phyloP scores from a whole-genome alignment of 2,888 invertebrate genomes.

The Clivina fossor region DNA sequence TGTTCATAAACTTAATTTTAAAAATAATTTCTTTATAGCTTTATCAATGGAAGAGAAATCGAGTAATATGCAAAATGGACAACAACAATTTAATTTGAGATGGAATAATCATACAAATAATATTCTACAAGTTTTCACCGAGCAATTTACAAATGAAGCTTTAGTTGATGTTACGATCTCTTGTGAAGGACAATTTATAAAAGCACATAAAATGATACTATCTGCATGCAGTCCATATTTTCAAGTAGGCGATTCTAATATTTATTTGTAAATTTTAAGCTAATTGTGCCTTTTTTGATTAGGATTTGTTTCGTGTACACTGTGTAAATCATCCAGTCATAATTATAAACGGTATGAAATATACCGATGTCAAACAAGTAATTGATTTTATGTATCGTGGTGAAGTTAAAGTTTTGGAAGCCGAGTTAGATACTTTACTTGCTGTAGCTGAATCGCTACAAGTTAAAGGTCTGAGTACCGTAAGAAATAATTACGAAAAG shows the following conservation, averaged over 20 bases:
- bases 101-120: slow-evolving; percentile 58
- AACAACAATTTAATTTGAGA: slow-evolving; percentile 53
- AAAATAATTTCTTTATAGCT: background rate
- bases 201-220: slow-evolving; percentile 56
- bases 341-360: slow-evolving; percentile 53
- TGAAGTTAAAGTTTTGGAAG: slow-evolving; percentile 55
- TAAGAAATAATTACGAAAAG: slow-evolving; percentile 47
- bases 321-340: slow-evolving; percentile 52
- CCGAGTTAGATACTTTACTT: slow-evolving; percentile 52
- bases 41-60: slow-evolving; percentile 28
- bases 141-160: slow-evolving; percentile 52
- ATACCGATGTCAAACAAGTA: slow-evolving; percentile 52
- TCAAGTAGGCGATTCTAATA: slow-evolving; percentile 46
- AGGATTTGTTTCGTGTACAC: slow-evolving; percentile 53
- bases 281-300: slow-evolving; percentile 34
- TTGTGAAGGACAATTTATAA: slow-evolving; percentile 55
- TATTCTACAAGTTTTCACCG: slow-evolving; percentile 53
- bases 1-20: too few species aligned
- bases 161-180: slow-evolving; percentile 56
- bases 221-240: slow-evolving; percentile 57
- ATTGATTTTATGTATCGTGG: slow-evolving; percentile 57
- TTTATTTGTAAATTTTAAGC: background rate
- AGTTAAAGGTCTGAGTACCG: slow-evolving; percentile 55
- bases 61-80: slow-evolving; percentile 25
- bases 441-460: slow-evolving; percentile 53